These are phyloP conservation scores for Leptinotarsa texana DNA, from an alignment of 1,140 invertebrate species.

Conservation along the genomic window DNA sequence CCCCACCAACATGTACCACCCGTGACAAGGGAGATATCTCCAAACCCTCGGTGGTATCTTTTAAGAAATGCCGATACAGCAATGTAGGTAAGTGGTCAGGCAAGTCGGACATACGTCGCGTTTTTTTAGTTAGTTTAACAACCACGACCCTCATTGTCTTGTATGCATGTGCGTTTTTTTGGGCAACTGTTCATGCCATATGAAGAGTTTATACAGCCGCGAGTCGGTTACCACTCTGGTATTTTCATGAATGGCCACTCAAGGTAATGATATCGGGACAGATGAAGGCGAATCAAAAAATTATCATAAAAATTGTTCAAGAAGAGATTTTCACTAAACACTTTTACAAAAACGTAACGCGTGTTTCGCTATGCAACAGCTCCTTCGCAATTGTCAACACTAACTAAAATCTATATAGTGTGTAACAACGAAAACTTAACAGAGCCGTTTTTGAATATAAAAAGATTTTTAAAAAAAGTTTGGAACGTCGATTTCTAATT, in stretches of 20 bases:
- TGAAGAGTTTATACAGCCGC: background rate
- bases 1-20: too few relatives aligned
- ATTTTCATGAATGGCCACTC: background rate
- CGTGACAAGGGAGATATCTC: too few relatives aligned
- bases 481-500: too few relatives aligned
- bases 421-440: too few relatives aligned
- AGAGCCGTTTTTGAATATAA: too few relatives aligned
- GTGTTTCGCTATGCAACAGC: too few relatives aligned
- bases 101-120: background rate
- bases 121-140: background rate
- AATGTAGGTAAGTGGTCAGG: conserved; percentile 7
- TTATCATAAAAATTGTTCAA: background rate
- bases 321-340: too few relatives aligned
- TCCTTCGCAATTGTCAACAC: too few relatives aligned
- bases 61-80: conserved; percentile 3
- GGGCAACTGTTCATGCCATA: background rate
- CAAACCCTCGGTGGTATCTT: background rate
- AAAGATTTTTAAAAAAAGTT: too few relatives aligned
- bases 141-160: background rate
- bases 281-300: background rate
- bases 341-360: too few relatives aligned
- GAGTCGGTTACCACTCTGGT: background rate
- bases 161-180: background rate
- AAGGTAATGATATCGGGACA: background rate
- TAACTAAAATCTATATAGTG: too few relatives aligned